These are phyloP conservation scores for Ageneiosus marmoratus DNA, from an alignment of 2,113 vertebrate species.

Conservation along the genomic window DNA sequence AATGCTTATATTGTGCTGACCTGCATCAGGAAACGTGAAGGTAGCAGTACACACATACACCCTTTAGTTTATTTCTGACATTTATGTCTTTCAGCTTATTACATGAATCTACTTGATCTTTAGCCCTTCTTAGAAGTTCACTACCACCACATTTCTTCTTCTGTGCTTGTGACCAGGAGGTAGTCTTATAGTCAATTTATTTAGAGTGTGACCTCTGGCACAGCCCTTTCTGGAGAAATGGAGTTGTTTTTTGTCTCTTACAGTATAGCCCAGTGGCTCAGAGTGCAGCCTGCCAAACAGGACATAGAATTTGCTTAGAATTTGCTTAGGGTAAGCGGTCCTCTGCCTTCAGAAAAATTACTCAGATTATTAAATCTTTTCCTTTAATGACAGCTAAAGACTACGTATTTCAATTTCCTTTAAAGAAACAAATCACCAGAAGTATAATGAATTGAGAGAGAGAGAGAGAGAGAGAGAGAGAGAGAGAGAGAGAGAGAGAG, in stretches of 20 bases:
- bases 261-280: conserved; percentile 51
- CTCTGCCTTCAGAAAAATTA: conserved; percentile 27
- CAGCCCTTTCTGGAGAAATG: conserved; percentile 26
- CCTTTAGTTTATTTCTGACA: neutral
- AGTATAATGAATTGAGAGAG: conserved; percentile 3
- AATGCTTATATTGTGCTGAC: conserved; percentile 33
- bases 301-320: conserved; percentile 36
- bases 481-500: neutral
- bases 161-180: conserved; percentile 24
- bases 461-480: neutral
- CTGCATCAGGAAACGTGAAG: neutral
- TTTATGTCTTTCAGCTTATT: neutral
- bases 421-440: neutral
- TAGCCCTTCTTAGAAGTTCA: conserved; percentile 19
- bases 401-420: conserved; percentile 5
- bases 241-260: conserved; percentile 52
- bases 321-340: conserved; percentile 30
- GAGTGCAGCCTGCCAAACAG: conserved; percentile 56
- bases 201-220: conserved; percentile 11
- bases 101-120: conserved; percentile 37
- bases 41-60: neutral
- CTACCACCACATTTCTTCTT: conserved; percentile 45
- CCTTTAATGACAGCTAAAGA: conserved; percentile 13
- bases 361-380: conserved; percentile 11
- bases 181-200: neutral